Conservation (phyloP, 2,888 invertebrate genomes). For the Spodoptera littoralis region DNA sequence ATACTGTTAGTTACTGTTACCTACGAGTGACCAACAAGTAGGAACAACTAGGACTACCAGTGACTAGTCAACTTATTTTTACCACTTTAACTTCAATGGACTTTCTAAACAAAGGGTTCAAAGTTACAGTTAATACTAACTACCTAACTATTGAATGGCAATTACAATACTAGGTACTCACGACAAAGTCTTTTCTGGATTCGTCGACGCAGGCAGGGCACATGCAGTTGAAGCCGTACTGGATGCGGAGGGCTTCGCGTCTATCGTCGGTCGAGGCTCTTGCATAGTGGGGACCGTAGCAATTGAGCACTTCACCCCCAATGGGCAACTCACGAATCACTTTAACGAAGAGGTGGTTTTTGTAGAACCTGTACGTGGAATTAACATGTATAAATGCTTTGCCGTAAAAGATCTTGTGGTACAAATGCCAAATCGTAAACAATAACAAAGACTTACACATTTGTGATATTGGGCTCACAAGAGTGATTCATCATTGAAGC, state of each 20-base stretch:
- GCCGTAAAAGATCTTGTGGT: background rate
- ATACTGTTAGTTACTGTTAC: conserved; percentile 2
- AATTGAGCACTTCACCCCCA: conserved; percentile 94
- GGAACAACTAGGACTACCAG: conserved; percentile 23
- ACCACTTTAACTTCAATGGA: conserved; percentile 2
- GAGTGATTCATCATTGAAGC: conserved; percentile 98
- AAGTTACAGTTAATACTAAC: conserved; percentile 1
- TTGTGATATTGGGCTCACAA: conserved; percentile 94
- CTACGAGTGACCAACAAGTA: conserved; percentile 11
- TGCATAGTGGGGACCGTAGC: conserved; percentile 94
- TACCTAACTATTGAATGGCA: conserved; percentile 10
- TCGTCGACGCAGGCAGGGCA: conserved; percentile 91
- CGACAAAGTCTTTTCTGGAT: conserved; percentile 74
- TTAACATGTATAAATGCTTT: background rate
- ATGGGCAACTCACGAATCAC: conserved; percentile 90
- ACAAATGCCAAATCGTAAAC: background rate
- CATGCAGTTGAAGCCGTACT: conserved; percentile 94
- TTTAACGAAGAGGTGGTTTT: conserved; percentile 91
- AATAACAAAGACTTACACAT: conserved; percentile 85
- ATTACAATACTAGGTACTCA: conserved; percentile 54
- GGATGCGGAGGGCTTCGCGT: conserved; percentile 89
- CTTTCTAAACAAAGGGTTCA: background rate
- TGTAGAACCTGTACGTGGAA: conserved; percentile 89
- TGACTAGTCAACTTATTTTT: conserved; percentile 12
- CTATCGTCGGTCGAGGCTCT: conserved; percentile 90